These are phyloP conservation scores for Elgaria multicarinata DNA, from an alignment of 2,113 vertebrate genomes.

Conservation along the genomic window DNA sequence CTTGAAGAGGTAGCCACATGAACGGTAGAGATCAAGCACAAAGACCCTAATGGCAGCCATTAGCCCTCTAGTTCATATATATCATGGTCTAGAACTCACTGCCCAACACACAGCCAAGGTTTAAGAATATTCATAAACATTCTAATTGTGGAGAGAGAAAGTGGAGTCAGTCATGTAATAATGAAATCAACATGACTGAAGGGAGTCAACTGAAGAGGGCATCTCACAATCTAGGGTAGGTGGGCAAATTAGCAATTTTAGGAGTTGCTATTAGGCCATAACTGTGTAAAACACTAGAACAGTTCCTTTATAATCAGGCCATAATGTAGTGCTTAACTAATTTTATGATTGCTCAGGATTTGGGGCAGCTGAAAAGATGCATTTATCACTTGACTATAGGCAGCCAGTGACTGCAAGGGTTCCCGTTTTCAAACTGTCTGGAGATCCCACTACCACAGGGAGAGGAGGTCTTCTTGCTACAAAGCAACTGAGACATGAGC, in stretches of 20 bases:
- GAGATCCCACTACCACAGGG: not conserved
- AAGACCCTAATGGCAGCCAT: no score
- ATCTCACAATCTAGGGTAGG: not conserved
- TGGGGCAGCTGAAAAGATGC: not conserved
- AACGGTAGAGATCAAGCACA: not conserved
- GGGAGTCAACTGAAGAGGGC: not conserved
- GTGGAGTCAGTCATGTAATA: not conserved
- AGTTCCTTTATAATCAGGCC: not conserved
- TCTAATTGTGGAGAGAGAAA: not conserved
- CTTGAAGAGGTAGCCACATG: no score
- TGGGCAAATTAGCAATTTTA: not conserved
- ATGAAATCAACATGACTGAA: not conserved
- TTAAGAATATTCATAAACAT: not conserved
- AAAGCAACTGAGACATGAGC: not conserved
- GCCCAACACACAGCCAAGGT: no score
- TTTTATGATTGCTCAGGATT: not conserved
- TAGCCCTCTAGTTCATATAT: no score
- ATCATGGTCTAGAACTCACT: not conserved
- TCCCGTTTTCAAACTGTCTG: not conserved
- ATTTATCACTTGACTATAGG: conserved; percentile 3
- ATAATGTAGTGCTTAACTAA: not conserved
- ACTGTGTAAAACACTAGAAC: not conserved
- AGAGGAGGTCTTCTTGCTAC: not conserved
- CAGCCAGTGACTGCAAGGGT: not conserved
- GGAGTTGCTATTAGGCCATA: not conserved